Evolutionary conservation across 2,888 invertebrate species (phyloP).

Genomic region (Dusona sp.): DNA sequence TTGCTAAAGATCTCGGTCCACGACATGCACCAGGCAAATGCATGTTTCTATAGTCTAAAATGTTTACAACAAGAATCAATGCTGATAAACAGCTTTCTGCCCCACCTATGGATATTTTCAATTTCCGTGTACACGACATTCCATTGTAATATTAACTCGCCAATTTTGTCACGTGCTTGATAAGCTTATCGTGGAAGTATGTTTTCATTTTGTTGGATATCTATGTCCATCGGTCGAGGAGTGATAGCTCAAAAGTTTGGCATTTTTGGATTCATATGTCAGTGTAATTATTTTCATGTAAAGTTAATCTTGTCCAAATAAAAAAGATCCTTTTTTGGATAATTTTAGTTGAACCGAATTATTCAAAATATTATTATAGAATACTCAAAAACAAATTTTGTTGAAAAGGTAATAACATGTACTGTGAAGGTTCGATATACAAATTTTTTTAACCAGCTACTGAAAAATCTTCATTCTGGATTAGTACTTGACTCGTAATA

Average conservation of each 20-base stretch:
- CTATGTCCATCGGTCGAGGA: neutral
- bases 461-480: too few species aligned
- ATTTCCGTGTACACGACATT: neutral
- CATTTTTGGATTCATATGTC: neutral
- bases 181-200: neutral
- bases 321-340: neutral
- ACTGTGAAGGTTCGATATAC: too few species aligned
- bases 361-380: neutral
- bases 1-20: neutral
- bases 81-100: constrained; percentile 34
- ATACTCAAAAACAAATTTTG: too few species aligned
- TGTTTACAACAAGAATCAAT: constrained; percentile 14
- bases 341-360: neutral
- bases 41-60: neutral
- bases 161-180: neutral
- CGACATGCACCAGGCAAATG: neutral
- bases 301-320: neutral
- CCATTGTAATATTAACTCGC: constrained; percentile 29
- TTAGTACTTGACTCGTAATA: too few species aligned
- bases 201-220: neutral
- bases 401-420: too few species aligned
- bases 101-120: constrained; percentile 13
- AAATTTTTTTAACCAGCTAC: too few species aligned
- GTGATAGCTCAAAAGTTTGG: neutral
- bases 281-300: too few species aligned